These are phyloP conservation scores for Desoria tigrina DNA, from an alignment of 2,888 invertebrate genomes.

Conservation along the genomic window DNA sequence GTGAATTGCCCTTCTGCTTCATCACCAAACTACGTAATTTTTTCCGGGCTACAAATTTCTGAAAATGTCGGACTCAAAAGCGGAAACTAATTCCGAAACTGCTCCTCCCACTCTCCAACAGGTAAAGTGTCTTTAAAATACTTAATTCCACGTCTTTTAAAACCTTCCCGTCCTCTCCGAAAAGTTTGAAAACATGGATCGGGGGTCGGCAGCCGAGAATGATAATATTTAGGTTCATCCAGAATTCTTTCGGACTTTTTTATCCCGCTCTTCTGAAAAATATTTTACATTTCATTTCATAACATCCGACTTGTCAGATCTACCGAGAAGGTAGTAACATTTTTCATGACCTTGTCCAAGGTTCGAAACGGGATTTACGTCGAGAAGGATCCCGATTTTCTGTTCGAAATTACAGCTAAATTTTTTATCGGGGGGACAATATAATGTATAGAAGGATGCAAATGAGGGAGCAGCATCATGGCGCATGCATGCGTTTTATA, in stretches of 20 bases:
- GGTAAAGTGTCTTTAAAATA: conserved; percentile 17
- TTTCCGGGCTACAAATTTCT: conserved; percentile 3
- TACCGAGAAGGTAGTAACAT: too few relatives aligned
- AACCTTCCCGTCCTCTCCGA: not conserved
- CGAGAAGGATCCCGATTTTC: not conserved
- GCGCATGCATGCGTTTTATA: conserved; percentile 22
- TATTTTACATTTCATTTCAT: not conserved
- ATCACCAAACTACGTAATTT: conserved; percentile 5
- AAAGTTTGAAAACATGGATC: conserved; percentile 1
- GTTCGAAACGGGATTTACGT: too few relatives aligned
- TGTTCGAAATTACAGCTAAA: not conserved
- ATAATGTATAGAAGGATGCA: not conserved
- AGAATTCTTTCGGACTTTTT: not conserved
- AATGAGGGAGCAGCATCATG: conserved; percentile 22
- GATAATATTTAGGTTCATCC: not conserved
- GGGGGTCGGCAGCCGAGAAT: conserved; percentile 35
- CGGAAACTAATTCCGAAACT: conserved; percentile 44
- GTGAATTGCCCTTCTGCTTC: conserved; percentile 25
- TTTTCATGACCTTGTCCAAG: too few relatives aligned
- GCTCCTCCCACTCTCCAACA: conserved; percentile 17
- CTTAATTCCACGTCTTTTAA: not conserved
- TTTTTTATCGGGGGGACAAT: conserved; percentile 12
- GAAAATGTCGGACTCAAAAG: conserved; percentile 45
- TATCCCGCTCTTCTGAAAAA: not conserved
- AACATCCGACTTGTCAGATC: too few relatives aligned